Conservation (phyloP, 64 coral and sea anemone genomes). For the Porites australiensis region DNA sequence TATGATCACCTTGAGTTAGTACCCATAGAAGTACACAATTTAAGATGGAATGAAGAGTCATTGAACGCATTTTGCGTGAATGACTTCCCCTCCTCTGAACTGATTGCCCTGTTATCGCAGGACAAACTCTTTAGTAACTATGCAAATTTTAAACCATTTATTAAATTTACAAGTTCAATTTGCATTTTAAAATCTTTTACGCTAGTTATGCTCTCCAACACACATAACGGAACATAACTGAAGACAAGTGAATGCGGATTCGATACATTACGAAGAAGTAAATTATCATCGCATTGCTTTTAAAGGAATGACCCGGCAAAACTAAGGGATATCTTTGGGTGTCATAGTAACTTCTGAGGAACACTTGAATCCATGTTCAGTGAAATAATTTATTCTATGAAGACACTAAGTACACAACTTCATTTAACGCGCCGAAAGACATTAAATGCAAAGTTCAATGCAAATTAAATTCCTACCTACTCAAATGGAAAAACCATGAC, state of each 20-base stretch:
- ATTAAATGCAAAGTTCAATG: no score
- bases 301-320: not conserved
- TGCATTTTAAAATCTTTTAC: not conserved
- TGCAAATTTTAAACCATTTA: constrained; percentile 32
- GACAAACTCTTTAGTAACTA: constrained; percentile 32
- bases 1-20: not conserved
- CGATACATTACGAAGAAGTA: no score
- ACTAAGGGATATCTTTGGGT: not conserved
- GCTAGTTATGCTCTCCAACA: no score
- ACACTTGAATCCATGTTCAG: not conserved
- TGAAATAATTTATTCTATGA: not conserved
- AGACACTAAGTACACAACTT: no score
- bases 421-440: no score
- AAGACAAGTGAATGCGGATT: no score
- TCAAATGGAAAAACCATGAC: no score
- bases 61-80: not conserved
- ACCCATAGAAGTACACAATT: constrained; percentile 1
- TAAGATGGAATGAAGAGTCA: not conserved
- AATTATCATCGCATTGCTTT: no score
- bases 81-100: not conserved
- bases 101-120: not conserved
- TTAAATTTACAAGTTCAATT: constrained; percentile 2
- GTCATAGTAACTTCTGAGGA: not conserved
- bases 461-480: no score
- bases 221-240: no score